Evolutionary conservation across 2,797 vertebrate genomes (phyloP), one percentile per base, ranked within the genome.

Genomic region (Diceros bicornis): DNA sequence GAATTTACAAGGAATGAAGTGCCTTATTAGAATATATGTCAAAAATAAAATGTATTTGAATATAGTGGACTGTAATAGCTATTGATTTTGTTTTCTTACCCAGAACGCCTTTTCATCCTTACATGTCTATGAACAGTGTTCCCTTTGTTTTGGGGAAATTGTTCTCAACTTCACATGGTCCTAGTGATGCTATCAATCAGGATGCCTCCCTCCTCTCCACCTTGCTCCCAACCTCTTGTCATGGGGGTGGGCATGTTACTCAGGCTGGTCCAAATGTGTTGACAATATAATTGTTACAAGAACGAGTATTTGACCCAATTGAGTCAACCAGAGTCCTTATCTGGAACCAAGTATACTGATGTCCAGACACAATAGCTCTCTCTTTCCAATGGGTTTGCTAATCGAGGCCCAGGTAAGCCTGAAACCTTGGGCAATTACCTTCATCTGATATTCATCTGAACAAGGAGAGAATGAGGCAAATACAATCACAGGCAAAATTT

Each of bases 21-120:
- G 2, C 18, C 64, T 90, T 81, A 68, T 41, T 78, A 77, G 72
- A 81, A 74, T 81, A 50, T 14, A 55, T 47, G 18, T 69, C 27
- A 72, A 90, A 89, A 64, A 66, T 72, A 72, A 83, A 89, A 87
- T 57, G 4, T 79, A 81, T 83, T 78, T 91, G 81, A 77, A 47
- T 81, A 91, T 44, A 50, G 32, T 41, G 21, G 1, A 21, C n/a
- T 81, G 5, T 25, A 77, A 32, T 69, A 59, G 44, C n/a, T 95
- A 57, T 55, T 91, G 7, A 64, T 57, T 71, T 77, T 88, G 90
- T 66, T 79, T 75, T 71, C 71, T 64, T 69, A 89, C 47, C 27
- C 44, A 62, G 23, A 90, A 77, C 14, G 66, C 21, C 47, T 72
- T 75, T 61, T 72, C 21, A 55, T 44, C 25, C n/a, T 75, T 64